Base-by-base conservation (phyloP, 1,140 invertebrate species). In the Trichonephila clavata region DNA sequence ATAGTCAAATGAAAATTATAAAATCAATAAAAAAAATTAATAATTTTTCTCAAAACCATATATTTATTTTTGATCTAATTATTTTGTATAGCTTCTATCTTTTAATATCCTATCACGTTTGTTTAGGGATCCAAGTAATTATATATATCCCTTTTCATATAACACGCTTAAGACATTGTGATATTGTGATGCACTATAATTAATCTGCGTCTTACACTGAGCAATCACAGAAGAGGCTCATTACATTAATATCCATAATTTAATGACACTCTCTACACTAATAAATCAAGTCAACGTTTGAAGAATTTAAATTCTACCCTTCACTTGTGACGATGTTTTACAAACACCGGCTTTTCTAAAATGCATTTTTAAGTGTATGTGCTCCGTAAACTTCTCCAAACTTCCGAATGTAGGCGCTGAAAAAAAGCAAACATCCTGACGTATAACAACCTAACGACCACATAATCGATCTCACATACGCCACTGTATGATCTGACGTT, bases 401-500 rank as follows among this genome's bases (percentile, higher is more conserved):
- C 32, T 77, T 77, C 71, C 71, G 16, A 77, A 16, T 77, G 71
- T 10, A 18, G 18, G 27, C 27, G 0, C 7, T 20, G 4, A 32
- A 77, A 39, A 77, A 77, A 39, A 5, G 71, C 68, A 77, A 77
- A 77, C 27, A 77, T 77, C 32, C 32, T 77, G 71, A 77, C 71
- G 71, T 77, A 77, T 39, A 77, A 77, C 71, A 32, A 77, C 71
- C 71, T 39, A 77, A 77, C 71, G 71, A 77, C 27, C 71, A 77
- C 71, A 77, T 77, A 77, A 77, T 77, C 71, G 71, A 77, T 77
- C 71, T 77, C 27, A 39, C 32, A 77, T 77, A 77, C 32, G 71
- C 71, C 71, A 77, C 71, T 77, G 18, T 77, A 39, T 77, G 71
- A 77, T 77, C 71, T 77, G 71, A 77, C 71, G 32, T 77, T 77